phyloP scores from a whole-genome alignment of 2,113 vertebrate genomes.

The Paedocypris sp. region DNA sequence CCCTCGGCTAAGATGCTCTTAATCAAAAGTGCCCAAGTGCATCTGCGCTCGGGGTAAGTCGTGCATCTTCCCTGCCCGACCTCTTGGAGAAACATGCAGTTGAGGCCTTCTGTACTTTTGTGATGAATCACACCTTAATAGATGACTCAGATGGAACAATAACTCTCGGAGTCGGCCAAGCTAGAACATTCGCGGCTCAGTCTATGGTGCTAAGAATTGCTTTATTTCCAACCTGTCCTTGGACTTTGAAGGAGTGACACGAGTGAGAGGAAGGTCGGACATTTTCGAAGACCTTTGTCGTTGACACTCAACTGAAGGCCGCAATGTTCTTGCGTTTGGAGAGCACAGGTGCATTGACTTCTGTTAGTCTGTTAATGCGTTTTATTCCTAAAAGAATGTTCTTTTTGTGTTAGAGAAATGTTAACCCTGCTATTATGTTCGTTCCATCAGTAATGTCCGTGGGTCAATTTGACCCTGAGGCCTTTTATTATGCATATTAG shows the following conservation, averaged over 20 bases:
- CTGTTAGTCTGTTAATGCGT: neutral
- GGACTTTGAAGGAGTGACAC: conserved; percentile 2
- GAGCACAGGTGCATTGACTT: neutral
- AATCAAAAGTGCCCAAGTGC: conserved; percentile 48
- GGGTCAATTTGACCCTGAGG: no score
- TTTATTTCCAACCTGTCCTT: neutral
- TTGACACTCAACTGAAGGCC: neutral
- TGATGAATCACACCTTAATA: conserved; percentile 7
- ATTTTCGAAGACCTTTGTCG: neutral
- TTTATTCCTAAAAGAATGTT: no score
- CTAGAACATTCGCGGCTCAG: neutral
- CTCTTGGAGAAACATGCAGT: conserved; percentile 18
- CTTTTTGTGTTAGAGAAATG: no score
- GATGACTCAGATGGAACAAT: neutral
- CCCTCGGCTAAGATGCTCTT: conserved; percentile 43
- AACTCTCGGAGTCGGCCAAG: neutral
- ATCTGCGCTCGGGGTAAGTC: conserved; percentile 48
- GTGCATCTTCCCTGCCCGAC: conserved; percentile 41
- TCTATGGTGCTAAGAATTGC: neutral
- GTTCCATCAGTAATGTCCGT: no score
- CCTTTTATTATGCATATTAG: no score
- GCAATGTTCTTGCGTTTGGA: neutral
- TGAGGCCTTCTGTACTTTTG: neutral
- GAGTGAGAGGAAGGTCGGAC: neutral
- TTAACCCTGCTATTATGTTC: no score